Conservation (phyloP, 2,888 invertebrate species). For the Polyommatus iphigenia region DNA sequence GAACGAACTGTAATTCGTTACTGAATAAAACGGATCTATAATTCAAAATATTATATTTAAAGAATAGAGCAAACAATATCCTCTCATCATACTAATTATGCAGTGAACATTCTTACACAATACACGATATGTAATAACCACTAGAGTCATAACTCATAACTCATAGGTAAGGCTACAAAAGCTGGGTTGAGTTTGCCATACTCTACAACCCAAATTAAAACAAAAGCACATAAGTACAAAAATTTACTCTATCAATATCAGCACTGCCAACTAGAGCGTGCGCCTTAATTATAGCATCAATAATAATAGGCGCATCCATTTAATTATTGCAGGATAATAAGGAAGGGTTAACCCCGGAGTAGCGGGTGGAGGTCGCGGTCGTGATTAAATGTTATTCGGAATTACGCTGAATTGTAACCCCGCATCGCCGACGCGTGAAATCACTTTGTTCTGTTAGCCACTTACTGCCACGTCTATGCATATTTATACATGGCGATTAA, state of each 20-base stretch:
- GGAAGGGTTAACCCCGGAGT: conserved; percentile 54
- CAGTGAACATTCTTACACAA: too few species aligned
- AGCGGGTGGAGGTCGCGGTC: conserved; percentile 50
- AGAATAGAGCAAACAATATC: too few species aligned
- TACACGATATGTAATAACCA: too few species aligned
- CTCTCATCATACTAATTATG: too few species aligned
- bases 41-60: too few species aligned
- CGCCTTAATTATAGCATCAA: conserved; percentile 49
- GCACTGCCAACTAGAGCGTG: conserved; percentile 4
- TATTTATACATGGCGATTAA: background rate
- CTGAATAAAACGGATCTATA: too few species aligned
- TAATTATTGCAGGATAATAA: conserved; percentile 66
- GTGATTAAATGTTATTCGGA: conserved; percentile 69
- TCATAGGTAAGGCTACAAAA: too few species aligned
- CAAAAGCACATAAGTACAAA: conserved; percentile 31
- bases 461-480: conserved; percentile 44
- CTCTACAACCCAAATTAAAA: conserved; percentile 16
- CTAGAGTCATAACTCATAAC: too few species aligned
- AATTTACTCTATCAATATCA: background rate
- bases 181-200: too few species aligned
- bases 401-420: conserved; percentile 65
- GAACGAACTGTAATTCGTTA: too few species aligned
- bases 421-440: conserved; percentile 72
- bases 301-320: conserved; percentile 61
- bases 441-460: conserved; percentile 75